Evolutionary conservation across 2,888 invertebrate species (phyloP).

Genomic region (Poecilobothrus nobilitatus): DNA sequence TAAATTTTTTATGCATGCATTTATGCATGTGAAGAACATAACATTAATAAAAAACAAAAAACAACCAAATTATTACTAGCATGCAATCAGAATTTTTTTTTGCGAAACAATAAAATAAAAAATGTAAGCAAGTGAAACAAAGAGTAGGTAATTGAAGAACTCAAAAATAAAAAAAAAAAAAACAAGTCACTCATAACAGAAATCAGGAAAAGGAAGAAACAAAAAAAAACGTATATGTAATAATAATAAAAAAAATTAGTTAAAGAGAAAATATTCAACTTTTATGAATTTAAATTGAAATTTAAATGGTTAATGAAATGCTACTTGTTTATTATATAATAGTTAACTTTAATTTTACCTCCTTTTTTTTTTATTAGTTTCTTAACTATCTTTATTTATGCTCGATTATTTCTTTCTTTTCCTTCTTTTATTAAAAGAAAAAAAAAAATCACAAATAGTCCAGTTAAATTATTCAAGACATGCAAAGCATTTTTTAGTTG

Average conservation of each 20-base stretch:
- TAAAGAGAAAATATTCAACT: not conserved
- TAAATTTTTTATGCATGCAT: too few relatives aligned
- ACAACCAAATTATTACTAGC: too few relatives aligned
- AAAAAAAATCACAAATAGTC: not conserved
- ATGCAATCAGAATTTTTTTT: too few relatives aligned
- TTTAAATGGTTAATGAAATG: conserved; percentile 1
- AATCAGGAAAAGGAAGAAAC: not conserved
- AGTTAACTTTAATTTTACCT: not conserved
- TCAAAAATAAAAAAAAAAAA: too few relatives aligned
- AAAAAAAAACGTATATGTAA: too few relatives aligned
- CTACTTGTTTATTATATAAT: not conserved
- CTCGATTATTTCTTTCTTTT: not conserved
- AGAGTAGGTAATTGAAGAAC: too few relatives aligned
- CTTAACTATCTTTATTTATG: not conserved
- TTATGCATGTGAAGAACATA: too few relatives aligned
- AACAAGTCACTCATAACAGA: not conserved
- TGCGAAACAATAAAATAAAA: too few relatives aligned
- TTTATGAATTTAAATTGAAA: not conserved
- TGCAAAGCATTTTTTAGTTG: not conserved
- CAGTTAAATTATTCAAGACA: conserved; percentile 1
- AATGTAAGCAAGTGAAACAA: too few relatives aligned
- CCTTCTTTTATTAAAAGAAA: not conserved
- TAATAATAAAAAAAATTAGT: too few relatives aligned
- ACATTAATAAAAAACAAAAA: too few relatives aligned
- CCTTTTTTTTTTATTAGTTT: not conserved